Percentiles rank a stretch among this genome's conserved stretches.
Conservation (phyloP, 1,140 invertebrate genomes). For the Plodia interpunctella region DNA sequence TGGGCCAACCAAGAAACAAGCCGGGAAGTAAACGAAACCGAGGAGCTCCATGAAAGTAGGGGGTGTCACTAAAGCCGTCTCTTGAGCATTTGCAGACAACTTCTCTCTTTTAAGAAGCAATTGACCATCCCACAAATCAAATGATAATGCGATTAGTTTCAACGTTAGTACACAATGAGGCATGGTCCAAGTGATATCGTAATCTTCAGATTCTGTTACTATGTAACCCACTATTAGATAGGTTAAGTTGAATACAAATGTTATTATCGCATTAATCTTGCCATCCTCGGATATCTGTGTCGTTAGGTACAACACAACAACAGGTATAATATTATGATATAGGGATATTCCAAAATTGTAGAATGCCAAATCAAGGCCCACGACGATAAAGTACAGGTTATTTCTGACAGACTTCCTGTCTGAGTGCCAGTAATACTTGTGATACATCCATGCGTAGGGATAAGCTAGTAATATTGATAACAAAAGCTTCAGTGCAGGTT, state of each 20-base stretch:
- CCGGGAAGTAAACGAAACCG: conserved; percentile 90
- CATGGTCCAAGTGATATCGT: conserved; percentile 97
- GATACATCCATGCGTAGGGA: too few relatives aligned
- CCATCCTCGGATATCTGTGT: too few relatives aligned
- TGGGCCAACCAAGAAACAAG: conserved; percentile 93
- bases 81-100: conserved; percentile 85
- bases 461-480: too few relatives aligned
- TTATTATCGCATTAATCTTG: conserved; percentile 79
- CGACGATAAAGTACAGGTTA: too few relatives aligned
- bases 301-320: too few relatives aligned
- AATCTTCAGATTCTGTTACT: conserved; percentile 86
- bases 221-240: conserved; percentile 90
- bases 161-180: conserved; percentile 95
- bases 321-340: too few relatives aligned
- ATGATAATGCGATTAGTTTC: conserved; percentile 90
- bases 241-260: conserved; percentile 89
- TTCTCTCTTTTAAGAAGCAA: conserved; percentile 74
- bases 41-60: conserved; percentile 89
- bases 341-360: too few relatives aligned
- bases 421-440: too few relatives aligned
- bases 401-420: too few relatives aligned
- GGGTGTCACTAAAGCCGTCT: conserved; percentile 79
- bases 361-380: too few relatives aligned
- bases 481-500: too few relatives aligned
- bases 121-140: conserved; percentile 91